These are phyloP conservation scores for Lichenostomus cassidix DNA, from an alignment of 2,113 vertebrate species.

Conservation along the genomic window DNA sequence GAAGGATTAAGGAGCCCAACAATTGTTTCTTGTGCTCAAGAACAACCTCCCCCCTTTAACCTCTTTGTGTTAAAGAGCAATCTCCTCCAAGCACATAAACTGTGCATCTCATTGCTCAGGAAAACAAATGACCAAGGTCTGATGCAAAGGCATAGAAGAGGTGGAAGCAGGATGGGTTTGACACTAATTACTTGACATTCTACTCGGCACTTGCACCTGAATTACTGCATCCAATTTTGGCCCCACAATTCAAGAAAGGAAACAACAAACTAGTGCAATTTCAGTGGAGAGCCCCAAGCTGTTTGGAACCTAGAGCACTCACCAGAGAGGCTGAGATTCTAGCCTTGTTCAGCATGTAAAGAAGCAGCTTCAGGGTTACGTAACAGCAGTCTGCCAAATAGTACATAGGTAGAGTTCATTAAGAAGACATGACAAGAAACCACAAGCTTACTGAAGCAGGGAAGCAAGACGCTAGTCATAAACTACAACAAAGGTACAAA, in stretches of 20 bases:
- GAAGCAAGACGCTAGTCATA: neutral
- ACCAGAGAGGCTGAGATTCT: neutral
- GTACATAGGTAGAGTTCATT: fast-evolving
- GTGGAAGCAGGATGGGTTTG: neutral
- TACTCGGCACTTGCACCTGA: neutral
- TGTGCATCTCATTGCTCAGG: neutral
- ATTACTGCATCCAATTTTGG: neutral
- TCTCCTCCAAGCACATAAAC: neutral
- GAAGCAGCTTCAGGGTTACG: neutral
- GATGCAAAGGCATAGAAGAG: neutral
- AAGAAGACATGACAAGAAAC: neutral
- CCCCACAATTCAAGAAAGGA: neutral
- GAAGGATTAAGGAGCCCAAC: neutral
- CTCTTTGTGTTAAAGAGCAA: neutral
- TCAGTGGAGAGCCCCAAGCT: neutral
- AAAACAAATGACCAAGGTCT: neutral
- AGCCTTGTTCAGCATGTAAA: neutral
- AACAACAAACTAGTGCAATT: neutral
- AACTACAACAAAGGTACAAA: neutral
- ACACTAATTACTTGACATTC: neutral
- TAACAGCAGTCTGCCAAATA: neutral
- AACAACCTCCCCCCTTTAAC: too few relatives aligned
- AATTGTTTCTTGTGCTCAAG: neutral
- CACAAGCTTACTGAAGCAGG: neutral
- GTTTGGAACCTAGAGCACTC: neutral